These are phyloP conservation scores for Eugnorisma glareosa DNA, from an alignment of 2,888 invertebrate genomes.

Conservation along the genomic window DNA sequence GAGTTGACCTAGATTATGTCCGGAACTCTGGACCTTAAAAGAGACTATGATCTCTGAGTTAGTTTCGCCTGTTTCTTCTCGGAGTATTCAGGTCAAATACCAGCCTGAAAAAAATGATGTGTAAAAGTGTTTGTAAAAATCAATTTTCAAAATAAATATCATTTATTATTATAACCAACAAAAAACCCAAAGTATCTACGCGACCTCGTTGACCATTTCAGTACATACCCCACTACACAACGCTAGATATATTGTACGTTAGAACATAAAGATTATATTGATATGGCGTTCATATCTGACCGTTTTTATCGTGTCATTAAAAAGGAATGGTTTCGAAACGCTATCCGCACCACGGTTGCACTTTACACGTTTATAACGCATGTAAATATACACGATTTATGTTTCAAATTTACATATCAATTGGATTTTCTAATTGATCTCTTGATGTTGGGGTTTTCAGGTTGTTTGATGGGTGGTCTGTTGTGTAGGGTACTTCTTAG, in stretches of 20 bases:
- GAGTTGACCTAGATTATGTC: too few species aligned
- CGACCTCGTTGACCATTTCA: slow-evolving; percentile 29
- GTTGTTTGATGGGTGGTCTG: slow-evolving; percentile 42
- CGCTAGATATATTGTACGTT: slow-evolving; percentile 65
- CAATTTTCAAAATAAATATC: too few species aligned
- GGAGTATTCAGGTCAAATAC: too few species aligned
- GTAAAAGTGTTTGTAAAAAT: too few species aligned
- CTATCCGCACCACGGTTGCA: slow-evolving; percentile 72
- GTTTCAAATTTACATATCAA: slow-evolving; percentile 57
- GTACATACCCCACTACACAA: slow-evolving; percentile 24
- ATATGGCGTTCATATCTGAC: slow-evolving; percentile 80
- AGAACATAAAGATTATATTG: slow-evolving; percentile 78
- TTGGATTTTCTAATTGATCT: slow-evolving; percentile 59
- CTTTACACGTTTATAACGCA: slow-evolving; percentile 73
- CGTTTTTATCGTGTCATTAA: slow-evolving; percentile 85
- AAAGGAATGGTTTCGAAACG: slow-evolving; percentile 84
- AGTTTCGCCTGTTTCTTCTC: too few species aligned
- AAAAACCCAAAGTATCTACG: background rate
- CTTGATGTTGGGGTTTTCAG: slow-evolving; percentile 38
- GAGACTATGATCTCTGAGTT: too few species aligned
- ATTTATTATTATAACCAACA: too few species aligned
- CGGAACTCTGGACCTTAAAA: too few species aligned
- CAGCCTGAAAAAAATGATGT: too few species aligned
- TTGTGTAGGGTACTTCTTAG: background rate
- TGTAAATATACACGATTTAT: slow-evolving; percentile 67